Percentiles rank a stretch among this genome's conserved stretches.
Evolutionary conservation across 92 coral and sea anemone genomes (phyloP).

Genomic region (Siderastrea radians): DNA sequence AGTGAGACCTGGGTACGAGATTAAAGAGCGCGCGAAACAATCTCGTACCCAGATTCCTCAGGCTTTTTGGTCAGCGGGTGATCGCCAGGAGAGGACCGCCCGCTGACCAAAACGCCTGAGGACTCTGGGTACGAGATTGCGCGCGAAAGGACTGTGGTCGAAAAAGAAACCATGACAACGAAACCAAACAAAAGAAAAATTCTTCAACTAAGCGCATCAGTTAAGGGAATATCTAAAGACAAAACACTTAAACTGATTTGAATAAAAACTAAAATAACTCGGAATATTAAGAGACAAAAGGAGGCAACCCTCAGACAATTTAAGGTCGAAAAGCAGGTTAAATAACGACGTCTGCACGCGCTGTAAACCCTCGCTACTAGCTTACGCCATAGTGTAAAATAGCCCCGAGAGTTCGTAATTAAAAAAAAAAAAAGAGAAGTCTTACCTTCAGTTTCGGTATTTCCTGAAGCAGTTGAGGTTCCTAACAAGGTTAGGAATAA

Average conservation of each 20-base stretch:
- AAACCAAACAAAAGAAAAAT: neutral
- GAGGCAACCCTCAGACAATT: neutral
- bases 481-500: neutral
- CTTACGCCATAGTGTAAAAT: neutral
- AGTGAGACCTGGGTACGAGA: too few relatives aligned
- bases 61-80: neutral
- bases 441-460: conserved; percentile 14
- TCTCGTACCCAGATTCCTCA: neutral
- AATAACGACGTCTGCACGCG: neutral
- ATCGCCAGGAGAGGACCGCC: neutral
- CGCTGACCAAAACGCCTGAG: too few relatives aligned
- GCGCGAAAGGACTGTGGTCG: too few relatives aligned
- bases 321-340: neutral
- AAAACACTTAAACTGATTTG: neutral
- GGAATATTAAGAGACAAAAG: neutral
- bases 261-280: neutral
- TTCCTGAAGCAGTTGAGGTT: neutral
- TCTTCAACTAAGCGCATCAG: neutral
- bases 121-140: neutral
- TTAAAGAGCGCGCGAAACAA: neutral
- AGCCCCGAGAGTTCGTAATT: neutral
- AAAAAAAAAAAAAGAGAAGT: neutral
- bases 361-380: neutral
- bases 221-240: neutral
- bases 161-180: neutral